These are phyloP conservation scores for Oscheius sp. DNA, from an alignment of 2,888 invertebrate species.

Conservation along the genomic window DNA sequence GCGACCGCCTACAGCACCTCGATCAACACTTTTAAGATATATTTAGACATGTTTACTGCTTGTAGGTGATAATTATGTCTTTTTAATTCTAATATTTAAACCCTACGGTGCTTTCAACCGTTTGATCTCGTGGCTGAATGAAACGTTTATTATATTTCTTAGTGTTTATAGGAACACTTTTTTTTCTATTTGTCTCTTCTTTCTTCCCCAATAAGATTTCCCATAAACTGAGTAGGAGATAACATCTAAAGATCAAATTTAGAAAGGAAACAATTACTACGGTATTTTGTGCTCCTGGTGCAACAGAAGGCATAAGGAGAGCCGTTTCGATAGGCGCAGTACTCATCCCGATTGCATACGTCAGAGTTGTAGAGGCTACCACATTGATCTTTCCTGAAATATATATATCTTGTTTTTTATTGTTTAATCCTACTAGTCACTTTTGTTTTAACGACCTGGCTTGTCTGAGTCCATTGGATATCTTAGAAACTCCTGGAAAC, in stretches of 20 bases:
- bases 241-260: constrained; percentile 16
- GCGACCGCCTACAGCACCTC: constrained; percentile 6
- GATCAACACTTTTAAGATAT: constrained; percentile 9
- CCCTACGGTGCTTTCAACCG: constrained; percentile 25
- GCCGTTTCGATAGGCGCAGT: constrained; percentile 27
- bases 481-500: constrained; percentile 23
- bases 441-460: constrained; percentile 16
- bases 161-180: background rate
- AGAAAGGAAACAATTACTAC: background rate
- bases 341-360: constrained; percentile 32
- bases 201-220: constrained; percentile 5
- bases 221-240: constrained; percentile 22
- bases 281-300: constrained; percentile 8
- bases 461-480: constrained; percentile 21
- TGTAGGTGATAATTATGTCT: constrained; percentile 13
- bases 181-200: background rate
- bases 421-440: constrained; percentile 11
- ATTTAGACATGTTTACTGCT: constrained; percentile 12
- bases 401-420: background rate
- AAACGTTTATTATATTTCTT: background rate
- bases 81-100: constrained; percentile 14
- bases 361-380: constrained; percentile 26
- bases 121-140: constrained; percentile 22
- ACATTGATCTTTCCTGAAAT: constrained; percentile 31
- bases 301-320: constrained; percentile 32